These are phyloP conservation scores for Mimumesa dahlbomi DNA, from an alignment of 2,888 invertebrate species.

Conservation along the genomic window DNA sequence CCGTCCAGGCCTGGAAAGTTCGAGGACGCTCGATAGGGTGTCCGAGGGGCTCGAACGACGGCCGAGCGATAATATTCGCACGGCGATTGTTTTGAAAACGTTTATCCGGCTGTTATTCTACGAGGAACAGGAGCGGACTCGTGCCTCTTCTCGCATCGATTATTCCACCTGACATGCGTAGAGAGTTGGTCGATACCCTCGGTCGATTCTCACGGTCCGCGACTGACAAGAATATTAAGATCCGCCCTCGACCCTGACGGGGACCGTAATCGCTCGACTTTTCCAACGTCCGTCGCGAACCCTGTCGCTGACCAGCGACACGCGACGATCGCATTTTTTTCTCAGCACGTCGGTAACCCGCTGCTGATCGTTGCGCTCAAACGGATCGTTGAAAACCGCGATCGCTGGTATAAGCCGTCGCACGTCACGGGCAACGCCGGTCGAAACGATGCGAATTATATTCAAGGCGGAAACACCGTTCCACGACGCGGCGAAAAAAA, in stretches of 20 bases:
- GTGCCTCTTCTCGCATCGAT: conserved; percentile 23
- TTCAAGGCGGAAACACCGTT: too few species aligned
- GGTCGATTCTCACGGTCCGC: conserved; percentile 46
- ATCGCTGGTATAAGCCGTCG: too few species aligned
- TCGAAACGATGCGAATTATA: conserved; percentile 28
- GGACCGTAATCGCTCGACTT: neutral
- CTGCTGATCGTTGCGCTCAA: too few species aligned
- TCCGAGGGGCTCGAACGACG: too few species aligned
- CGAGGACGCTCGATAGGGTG: neutral
- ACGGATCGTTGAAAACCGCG: too few species aligned
- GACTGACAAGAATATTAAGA: conserved; percentile 31
- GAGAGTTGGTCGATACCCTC: conserved; percentile 4
- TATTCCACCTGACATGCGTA: conserved; percentile 33
- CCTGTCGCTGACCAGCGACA: too few species aligned
- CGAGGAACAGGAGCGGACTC: neutral
- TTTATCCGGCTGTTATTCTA: neutral
- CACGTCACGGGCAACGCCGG: too few species aligned
- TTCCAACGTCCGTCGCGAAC: neutral
- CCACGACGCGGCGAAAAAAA: too few species aligned
- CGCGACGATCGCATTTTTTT: too few species aligned
- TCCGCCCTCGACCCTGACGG: neutral
- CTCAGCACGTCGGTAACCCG: too few species aligned
- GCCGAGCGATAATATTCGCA: neutral
- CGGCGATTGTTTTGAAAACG: conserved; percentile 3
- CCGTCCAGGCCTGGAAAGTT: neutral